A percentile compares a stretch with the other conserved stretches of the same genome.
Conservation (phyloP, 2,113 vertebrate genomes). For the Amphiprion ocellaris region DNA sequence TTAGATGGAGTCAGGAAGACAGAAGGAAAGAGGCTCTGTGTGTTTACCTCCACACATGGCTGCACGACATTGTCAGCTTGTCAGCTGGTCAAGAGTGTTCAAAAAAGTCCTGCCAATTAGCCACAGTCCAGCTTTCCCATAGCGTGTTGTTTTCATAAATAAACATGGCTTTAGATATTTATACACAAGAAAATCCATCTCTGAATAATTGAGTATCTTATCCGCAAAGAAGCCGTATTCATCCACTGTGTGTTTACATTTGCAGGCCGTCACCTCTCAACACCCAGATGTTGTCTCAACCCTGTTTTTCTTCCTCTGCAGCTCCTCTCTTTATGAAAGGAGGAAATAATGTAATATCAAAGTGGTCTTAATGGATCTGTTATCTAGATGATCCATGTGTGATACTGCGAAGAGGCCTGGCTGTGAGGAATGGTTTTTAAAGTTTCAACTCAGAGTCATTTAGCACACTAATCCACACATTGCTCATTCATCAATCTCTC, state of each 20-base stretch:
- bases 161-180: background rate
- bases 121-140: constrained; percentile 33
- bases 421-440: constrained; percentile 34
- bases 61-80: constrained; percentile 65
- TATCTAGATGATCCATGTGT: constrained; percentile 65
- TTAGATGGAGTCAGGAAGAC: constrained; percentile 45
- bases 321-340: constrained; percentile 2
- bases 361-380: constrained; percentile 66
- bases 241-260: constrained; percentile 42
- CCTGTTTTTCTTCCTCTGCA: constrained; percentile 48
- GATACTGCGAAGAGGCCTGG: constrained; percentile 25
- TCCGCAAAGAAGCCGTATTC: constrained; percentile 9
- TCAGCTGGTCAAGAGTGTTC: constrained; percentile 39
- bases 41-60: constrained; percentile 73
- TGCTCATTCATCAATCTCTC: constrained; percentile 58
- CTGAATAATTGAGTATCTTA: background rate
- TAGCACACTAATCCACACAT: constrained; percentile 15
- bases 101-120: constrained; percentile 55
- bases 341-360: constrained; percentile 49
- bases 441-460: constrained; percentile 29
- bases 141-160: constrained; percentile 39
- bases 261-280: constrained; percentile 22
- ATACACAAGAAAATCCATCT: background rate
- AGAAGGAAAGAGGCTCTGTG: constrained; percentile 36
- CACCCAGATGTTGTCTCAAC: constrained; percentile 11